A percentile compares a stretch with the other conserved stretches of the same genome.
Conservation (phyloP, 2,797 vertebrate species). For the Urophycis tenuis region DNA sequence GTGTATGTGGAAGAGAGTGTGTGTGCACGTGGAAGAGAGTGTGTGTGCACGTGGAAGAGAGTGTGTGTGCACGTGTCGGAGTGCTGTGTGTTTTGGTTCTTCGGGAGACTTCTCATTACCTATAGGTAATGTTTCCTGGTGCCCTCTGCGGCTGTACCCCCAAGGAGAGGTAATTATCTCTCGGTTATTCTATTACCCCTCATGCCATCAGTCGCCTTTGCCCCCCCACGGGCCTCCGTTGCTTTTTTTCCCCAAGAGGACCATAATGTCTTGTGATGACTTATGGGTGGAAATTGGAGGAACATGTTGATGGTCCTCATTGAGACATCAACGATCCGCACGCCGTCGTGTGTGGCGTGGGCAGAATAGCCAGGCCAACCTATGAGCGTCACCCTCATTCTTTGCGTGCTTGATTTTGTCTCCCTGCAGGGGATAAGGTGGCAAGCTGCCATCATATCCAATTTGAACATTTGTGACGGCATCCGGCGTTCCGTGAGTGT, state of each 20-base stretch:
- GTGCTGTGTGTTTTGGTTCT: not conserved
- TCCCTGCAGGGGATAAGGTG: not conserved
- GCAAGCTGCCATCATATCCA: not conserved
- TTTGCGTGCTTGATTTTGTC: not conserved
- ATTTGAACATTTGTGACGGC: not conserved
- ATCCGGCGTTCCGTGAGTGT: not conserved
- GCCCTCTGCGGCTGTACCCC: not conserved
- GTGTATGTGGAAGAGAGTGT: no score
- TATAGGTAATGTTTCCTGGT: not conserved
- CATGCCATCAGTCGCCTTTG: not conserved
- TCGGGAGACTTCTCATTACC: not conserved
- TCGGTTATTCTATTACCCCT: not conserved
- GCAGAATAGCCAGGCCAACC: not conserved
- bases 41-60: slow-evolving; percentile 16
- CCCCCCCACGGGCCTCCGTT: not conserved
- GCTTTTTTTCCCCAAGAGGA: not conserved
- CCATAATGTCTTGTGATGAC: not conserved
- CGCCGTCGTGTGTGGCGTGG: not conserved
- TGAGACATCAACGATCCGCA: not conserved
- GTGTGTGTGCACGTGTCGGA: not conserved
- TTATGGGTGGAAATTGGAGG: not conserved
- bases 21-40: not conserved
- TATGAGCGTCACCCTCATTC: not conserved
- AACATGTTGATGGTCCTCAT: no score
- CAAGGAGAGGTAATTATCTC: not conserved